phyloP scores from a whole-genome alignment of 2,797 vertebrate species.

The Cuniculus paca region DNA sequence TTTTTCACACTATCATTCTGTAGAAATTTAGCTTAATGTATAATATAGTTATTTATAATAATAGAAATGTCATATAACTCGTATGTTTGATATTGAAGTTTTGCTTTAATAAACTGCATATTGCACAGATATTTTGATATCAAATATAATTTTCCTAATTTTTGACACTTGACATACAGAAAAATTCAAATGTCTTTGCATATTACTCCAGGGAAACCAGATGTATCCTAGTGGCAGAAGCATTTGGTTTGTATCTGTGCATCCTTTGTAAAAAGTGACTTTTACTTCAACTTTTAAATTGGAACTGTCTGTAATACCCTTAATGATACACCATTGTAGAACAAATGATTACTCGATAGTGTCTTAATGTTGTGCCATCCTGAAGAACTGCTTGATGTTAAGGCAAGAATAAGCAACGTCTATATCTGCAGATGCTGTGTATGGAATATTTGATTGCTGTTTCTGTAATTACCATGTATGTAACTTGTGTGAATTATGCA shows the following conservation, averaged over 20 bases:
- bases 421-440: not conserved
- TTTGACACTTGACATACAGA: not conserved
- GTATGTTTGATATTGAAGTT: not conserved
- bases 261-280: not conserved
- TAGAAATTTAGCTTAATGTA: constrained; percentile 19
- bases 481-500: not conserved
- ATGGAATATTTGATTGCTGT: not conserved
- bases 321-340: not conserved
- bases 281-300: constrained; percentile 17
- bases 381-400: not conserved
- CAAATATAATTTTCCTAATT: not conserved
- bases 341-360: not conserved
- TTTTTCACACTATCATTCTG: not conserved
- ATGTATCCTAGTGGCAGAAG: not conserved
- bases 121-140: not conserved
- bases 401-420: not conserved
- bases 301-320: not conserved
- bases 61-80: not conserved
- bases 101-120: not conserved
- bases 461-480: not conserved
- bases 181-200: not conserved
- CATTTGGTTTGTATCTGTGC: not conserved
- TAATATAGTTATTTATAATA: not conserved
- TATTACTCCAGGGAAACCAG: not conserved
- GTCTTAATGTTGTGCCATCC: not conserved